Evolutionary conservation across 1,140 invertebrate genomes (phyloP), one percentile per base, ranked within the genome.

Genomic region (Brachionus asplanchnoidis): DNA sequence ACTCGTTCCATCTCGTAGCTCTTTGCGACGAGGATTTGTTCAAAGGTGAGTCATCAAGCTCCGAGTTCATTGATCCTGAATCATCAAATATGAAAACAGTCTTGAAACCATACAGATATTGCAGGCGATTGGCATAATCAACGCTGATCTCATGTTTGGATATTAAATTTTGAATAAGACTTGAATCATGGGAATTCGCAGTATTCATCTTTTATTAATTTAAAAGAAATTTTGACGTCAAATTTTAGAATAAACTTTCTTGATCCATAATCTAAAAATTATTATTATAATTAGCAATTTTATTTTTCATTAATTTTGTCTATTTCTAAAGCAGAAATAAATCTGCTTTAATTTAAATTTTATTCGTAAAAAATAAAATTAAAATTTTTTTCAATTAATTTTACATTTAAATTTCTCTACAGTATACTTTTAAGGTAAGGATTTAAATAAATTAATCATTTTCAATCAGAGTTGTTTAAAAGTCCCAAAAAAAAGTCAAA

Each of bases 51-150:
- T 82, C 79, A 6, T 65, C 79, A 12, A 82, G 79, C 60, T 44
- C 36, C n/a, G 79, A 82, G 53, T 82, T 82, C 79, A 82, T 82
- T 65, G 79, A 82, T 12, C 79, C 53, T 28, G 79, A 82, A 68
- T 82, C 79, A 36, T 82, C 79, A 17, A 82, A 82, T 46, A 82
- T 68, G 40, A 82, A 82, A 9, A 82, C 79, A 44, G 53, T 82
- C n/a, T 82, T 82, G 20, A 46, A 82, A 8, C 53, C 79, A 56
- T 65, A 36, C 9, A 82, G 53, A 42, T 82, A 65, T 36, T 82
- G 50, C 2, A 82, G 40, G 1, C 42, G 32, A 68, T 60, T 68
- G 17, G 79, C 53, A 46, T 65, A 82, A 82, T 65, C 53, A 46
- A 14, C 32, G 40, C 26, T 82, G 4, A 82, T 82, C 17, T 82